Evolutionary conservation across 2,888 invertebrate genomes (phyloP).

Genomic region (Drosophila parthenogenetica): DNA sequence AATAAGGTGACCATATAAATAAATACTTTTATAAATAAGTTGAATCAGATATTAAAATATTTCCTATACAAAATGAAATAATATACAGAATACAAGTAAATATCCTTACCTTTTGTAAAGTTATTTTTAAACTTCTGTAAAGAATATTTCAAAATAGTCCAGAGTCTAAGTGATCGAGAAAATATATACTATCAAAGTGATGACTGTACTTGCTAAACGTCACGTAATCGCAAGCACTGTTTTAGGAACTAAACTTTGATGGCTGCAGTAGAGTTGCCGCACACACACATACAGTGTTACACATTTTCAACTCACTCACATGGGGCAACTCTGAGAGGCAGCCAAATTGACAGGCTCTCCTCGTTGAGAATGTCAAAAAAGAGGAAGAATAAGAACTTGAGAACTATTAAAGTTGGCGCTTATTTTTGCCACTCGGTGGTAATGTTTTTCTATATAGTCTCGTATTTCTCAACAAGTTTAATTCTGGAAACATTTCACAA

Average conservation of each 20-base stretch:
- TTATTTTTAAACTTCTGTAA: no score
- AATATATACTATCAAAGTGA: not conserved
- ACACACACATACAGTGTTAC: constrained; percentile 6
- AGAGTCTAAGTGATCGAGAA: not conserved
- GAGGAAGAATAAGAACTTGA: constrained; percentile 46
- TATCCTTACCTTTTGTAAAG: no score
- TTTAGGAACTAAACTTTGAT: not conserved
- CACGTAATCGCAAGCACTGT: constrained; percentile 3
- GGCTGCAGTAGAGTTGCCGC: constrained; percentile 18
- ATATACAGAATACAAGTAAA: no score
- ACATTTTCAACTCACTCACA: constrained; percentile 34
- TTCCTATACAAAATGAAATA: no score
- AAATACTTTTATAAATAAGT: no score
- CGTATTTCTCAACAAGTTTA: constrained; percentile 69
- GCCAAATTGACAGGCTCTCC: constrained; percentile 73
- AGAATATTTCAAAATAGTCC: no score
- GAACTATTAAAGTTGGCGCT: constrained; percentile 73
- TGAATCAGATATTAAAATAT: no score
- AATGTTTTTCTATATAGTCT: constrained; percentile 31
- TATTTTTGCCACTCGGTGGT: constrained; percentile 45
- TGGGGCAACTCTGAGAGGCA: constrained; percentile 51
- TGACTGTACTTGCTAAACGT: not conserved
- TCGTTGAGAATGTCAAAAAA: constrained; percentile 60
- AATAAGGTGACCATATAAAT: not conserved
- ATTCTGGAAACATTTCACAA: constrained; percentile 80